Percentiles rank a stretch among this genome's conserved stretches.
Evolutionary conservation across 2,888 invertebrate genomes (phyloP).

Genomic region (Frankliniella fusca): DNA sequence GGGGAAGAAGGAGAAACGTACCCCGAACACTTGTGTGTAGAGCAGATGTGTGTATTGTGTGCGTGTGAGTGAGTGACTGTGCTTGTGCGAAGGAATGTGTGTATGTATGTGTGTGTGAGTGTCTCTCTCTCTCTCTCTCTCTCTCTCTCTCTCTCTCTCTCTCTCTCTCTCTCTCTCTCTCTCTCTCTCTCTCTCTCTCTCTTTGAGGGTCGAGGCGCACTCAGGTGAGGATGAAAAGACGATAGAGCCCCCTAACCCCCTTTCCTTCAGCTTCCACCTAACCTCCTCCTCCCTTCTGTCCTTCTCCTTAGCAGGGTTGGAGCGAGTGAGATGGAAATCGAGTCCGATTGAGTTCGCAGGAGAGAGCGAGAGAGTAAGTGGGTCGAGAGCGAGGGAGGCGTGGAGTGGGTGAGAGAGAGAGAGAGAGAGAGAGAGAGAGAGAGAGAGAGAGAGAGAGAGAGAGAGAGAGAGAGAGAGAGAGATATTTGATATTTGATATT

Average conservation of each 20-base stretch:
- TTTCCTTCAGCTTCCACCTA: background rate
- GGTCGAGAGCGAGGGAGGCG: background rate
- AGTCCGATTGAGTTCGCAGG: background rate
- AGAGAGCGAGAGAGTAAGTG: background rate
- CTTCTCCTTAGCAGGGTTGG: background rate
- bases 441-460: slow-evolving; percentile 2
- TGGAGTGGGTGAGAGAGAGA: background rate
- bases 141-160: too few relatives aligned
- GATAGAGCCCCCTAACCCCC: background rate
- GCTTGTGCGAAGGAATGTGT: too few relatives aligned
- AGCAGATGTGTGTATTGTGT: too few relatives aligned
- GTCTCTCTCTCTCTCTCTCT: too few relatives aligned
- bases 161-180: too few relatives aligned
- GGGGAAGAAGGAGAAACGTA: too few relatives aligned
- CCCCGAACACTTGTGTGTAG: too few relatives aligned
- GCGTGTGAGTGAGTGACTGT: too few relatives aligned
- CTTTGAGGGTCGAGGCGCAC: background rate
- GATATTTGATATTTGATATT: too few relatives aligned
- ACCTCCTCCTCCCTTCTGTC: background rate
- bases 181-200: too few relatives aligned
- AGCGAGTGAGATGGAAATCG: background rate
- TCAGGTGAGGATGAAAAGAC: slow-evolving; percentile 10
- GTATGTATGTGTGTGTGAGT: background rate
- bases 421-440: background rate
- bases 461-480: background rate